phyloP scores from a whole-genome alignment of 1,140 invertebrate species.

The Euschistus heros region DNA sequence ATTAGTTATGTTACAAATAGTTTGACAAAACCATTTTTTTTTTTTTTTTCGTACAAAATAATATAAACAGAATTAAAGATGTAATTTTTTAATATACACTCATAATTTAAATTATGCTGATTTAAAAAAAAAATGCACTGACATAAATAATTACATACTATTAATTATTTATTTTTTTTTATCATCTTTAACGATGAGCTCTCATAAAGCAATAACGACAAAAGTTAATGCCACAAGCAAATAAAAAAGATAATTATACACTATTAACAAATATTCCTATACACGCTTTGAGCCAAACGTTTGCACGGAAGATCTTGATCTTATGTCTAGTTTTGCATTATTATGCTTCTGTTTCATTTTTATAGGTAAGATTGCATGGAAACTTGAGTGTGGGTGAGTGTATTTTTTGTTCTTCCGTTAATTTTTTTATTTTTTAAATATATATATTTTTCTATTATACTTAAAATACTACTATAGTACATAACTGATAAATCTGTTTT shows the following conservation, averaged over 20 bases:
- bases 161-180: neutral
- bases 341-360: slow-evolving; percentile 1
- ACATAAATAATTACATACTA: too few relatives aligned
- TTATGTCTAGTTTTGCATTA: slow-evolving; percentile 13
- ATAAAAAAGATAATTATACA: slow-evolving; percentile 17
- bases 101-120: too few relatives aligned
- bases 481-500: slow-evolving; percentile 10
- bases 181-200: slow-evolving; percentile 14
- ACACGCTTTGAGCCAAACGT: slow-evolving; percentile 24
- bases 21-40: slow-evolving; percentile 13
- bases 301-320: slow-evolving; percentile 23
- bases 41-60: slow-evolving; percentile 5
- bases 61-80: neutral
- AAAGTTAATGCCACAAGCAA: slow-evolving; percentile 14
- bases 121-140: too few relatives aligned
- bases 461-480: slow-evolving; percentile 15
- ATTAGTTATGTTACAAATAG: slow-evolving; percentile 6
- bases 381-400: neutral
- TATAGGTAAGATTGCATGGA: slow-evolving; percentile 9
- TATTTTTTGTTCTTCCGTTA: slow-evolving; percentile 6
- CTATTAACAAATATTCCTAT: slow-evolving; percentile 21
- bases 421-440: too few relatives aligned
- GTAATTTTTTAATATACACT: too few relatives aligned
- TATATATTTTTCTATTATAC: slow-evolving; percentile 9
- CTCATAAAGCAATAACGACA: slow-evolving; percentile 15